phyloP scores from a whole-genome alignment of 30 jellyfish, hydroid and myxozoan genomes.

The Nemopilema nomurai region DNA sequence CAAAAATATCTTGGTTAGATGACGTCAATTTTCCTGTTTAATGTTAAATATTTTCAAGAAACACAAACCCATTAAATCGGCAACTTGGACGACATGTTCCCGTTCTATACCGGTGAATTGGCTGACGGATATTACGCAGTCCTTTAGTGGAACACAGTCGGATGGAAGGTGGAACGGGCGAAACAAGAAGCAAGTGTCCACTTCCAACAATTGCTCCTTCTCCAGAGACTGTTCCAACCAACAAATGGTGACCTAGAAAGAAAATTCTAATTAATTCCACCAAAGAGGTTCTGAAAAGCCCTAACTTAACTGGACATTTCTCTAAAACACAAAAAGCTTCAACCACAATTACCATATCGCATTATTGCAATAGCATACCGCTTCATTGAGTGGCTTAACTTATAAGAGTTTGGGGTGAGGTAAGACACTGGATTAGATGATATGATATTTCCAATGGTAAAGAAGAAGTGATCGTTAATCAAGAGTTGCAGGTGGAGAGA shows the following conservation, averaged over 20 bases:
- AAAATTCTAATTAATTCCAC: neutral
- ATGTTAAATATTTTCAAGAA: neutral
- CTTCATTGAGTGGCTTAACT: no score
- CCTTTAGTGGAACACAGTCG: conserved; percentile 62
- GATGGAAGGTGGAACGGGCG: conserved; percentile 79
- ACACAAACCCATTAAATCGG: conserved; percentile 75
- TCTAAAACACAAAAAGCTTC: no score
- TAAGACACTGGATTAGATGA: no score
- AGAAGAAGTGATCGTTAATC: no score
- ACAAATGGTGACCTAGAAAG: conserved; percentile 80
- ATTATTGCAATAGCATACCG: no score
- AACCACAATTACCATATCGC: no score
- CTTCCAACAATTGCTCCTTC: conserved; percentile 47
- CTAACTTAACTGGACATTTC: no score
- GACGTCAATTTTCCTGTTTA: no score
- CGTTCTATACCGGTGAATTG: conserved; percentile 90
- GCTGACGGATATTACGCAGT: conserved; percentile 87
- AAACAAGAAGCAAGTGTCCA: conserved; percentile 55
- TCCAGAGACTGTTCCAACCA: conserved; percentile 94
- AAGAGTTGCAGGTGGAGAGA: no score
- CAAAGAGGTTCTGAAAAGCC: neutral
- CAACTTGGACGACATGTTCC: conserved; percentile 81
- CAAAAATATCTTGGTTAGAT: no score
- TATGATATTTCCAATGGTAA: no score
- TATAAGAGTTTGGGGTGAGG: no score